A percentile compares a stretch with the other conserved stretches of the same genome.
These are phyloP conservation scores for Murina feae DNA, from an alignment of 2,113 vertebrate species.

Conservation along the genomic window DNA sequence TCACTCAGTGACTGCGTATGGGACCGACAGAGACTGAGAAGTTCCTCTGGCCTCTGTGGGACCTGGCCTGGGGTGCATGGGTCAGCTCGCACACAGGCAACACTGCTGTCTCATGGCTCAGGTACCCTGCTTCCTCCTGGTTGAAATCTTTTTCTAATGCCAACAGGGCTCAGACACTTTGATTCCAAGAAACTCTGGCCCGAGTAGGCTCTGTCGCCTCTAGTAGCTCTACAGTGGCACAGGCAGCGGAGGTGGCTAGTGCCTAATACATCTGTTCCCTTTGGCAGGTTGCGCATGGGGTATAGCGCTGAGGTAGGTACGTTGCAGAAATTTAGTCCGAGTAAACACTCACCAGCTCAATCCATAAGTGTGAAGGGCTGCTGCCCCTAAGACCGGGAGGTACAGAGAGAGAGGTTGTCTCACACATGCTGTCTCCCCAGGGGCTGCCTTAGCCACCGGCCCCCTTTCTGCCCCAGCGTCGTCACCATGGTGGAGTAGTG, in stretches of 20 bases:
- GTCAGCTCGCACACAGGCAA: neutral
- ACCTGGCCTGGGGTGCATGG: fast-evolving
- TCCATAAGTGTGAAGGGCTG: fast-evolving
- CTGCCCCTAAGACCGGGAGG: too few relatives aligned
- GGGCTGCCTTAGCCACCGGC: too few relatives aligned
- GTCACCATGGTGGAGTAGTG: neutral
- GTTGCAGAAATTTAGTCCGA: neutral
- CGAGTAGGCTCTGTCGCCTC: fast-evolving
- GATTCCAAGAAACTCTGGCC: neutral
- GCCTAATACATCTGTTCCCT: neutral
- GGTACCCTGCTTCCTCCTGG: neutral
- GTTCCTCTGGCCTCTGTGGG: neutral
- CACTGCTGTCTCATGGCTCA: fast-evolving
- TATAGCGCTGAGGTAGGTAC: neutral
- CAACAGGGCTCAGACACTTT: neutral
- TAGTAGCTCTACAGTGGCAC: too few relatives aligned
- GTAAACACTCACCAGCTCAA: neutral
- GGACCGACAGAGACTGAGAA: neutral
- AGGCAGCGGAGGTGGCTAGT: neutral
- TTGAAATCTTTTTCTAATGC: neutral
- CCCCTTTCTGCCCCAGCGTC: neutral
- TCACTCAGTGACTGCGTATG: fast-evolving
- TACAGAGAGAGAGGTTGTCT: too few relatives aligned
- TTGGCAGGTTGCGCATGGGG: neutral
- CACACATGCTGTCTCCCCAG: too few relatives aligned